These are phyloP conservation scores for Tauraco hartlaubi DNA, from an alignment of 2,797 vertebrate genomes.

Conservation along the genomic window DNA sequence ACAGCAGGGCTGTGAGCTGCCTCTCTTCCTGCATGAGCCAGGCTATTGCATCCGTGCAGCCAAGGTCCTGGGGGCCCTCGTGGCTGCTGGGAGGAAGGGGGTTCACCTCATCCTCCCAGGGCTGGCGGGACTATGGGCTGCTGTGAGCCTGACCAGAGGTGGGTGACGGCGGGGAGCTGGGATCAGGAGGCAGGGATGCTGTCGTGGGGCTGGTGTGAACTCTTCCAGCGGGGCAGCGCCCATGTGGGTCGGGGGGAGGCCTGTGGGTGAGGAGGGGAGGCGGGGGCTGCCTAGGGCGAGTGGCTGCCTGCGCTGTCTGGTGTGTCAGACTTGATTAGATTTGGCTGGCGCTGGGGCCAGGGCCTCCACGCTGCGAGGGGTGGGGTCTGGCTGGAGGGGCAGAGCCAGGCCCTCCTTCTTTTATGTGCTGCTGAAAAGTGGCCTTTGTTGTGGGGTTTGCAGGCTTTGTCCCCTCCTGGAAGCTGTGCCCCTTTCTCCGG, in stretches of 20 bases:
- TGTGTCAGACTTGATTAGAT: conserved; percentile 52
- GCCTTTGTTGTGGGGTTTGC: conserved; percentile 47
- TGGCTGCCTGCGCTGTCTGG: background rate
- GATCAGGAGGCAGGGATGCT: background rate
- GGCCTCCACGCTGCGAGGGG: conserved; percentile 38
- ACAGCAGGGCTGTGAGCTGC: rapidly evolving
- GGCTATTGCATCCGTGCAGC: rapidly evolving
- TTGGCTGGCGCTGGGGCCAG: conserved; percentile 1
- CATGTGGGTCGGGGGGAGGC: background rate
- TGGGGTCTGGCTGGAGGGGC: conserved; percentile 42
- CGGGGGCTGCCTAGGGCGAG: background rate
- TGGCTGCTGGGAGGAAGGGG: background rate
- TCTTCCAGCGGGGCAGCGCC: background rate
- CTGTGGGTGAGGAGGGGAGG: background rate
- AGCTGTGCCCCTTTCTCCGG: background rate
- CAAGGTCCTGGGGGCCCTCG: rapidly evolving
- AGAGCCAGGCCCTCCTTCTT: conserved; percentile 32
- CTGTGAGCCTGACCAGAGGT: rapidly evolving
- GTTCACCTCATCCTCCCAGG: background rate
- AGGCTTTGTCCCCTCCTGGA: conserved; percentile 39
- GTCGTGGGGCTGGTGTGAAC: background rate
- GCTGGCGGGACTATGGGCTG: background rate
- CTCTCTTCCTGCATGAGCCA: rapidly evolving
- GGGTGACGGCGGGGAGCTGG: background rate
- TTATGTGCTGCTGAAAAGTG: conserved; percentile 56